Evolutionary conservation across 2,797 vertebrate species (phyloP).

Genomic region (Schizothorax lantsangensis): DNA sequence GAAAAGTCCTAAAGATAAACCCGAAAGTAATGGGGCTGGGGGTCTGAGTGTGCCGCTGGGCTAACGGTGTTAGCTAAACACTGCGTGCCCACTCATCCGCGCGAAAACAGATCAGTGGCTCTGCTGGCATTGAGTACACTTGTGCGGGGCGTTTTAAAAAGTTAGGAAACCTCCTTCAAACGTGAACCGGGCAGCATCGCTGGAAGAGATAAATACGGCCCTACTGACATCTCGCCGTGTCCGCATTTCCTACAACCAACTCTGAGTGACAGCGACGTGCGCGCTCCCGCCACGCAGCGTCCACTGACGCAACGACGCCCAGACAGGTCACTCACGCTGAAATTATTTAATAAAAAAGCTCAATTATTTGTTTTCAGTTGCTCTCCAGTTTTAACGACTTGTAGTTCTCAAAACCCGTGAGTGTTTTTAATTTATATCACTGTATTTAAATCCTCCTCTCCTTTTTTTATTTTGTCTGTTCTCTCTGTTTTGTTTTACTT

Average conservation of each 20-base stretch:
- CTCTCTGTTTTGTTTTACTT: neutral
- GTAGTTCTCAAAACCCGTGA: neutral
- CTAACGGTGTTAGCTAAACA: slow-evolving; percentile 46
- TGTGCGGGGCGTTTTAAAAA: neutral
- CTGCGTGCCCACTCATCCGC: neutral
- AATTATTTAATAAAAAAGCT: neutral
- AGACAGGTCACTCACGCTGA: neutral
- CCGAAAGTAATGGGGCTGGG: neutral
- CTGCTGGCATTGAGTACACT: slow-evolving; percentile 21
- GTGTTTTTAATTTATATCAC: neutral
- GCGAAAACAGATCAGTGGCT: neutral
- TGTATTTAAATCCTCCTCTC: neutral
- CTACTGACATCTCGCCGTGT: slow-evolving; percentile 59
- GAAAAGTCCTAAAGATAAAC: neutral
- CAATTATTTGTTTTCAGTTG: neutral
- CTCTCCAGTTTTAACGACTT: neutral
- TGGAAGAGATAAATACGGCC: slow-evolving; percentile 55
- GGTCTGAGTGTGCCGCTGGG: slow-evolving; percentile 22
- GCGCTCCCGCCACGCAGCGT: slow-evolving; percentile 47
- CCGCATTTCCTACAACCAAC: slow-evolving; percentile 72
- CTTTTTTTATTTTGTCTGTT: neutral
- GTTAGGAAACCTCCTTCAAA: neutral
- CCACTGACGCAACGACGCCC: slow-evolving; percentile 20
- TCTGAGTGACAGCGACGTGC: slow-evolving; percentile 78
- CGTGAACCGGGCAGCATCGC: slow-evolving; percentile 15